These are phyloP conservation scores for Mirounga angustirostris DNA, from an alignment of 2,113 vertebrate species.

Conservation along the genomic window DNA sequence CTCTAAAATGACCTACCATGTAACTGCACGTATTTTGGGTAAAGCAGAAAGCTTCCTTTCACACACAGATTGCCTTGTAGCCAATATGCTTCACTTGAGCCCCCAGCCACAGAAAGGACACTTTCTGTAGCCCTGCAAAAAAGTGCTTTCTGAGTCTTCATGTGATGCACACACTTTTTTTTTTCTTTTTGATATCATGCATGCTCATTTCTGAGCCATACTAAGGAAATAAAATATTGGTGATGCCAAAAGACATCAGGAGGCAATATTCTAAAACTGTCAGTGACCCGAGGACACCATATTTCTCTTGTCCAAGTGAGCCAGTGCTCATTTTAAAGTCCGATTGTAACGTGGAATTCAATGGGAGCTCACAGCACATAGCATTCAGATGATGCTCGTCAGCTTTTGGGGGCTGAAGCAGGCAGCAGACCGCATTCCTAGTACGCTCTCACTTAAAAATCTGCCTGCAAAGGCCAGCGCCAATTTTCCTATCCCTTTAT, in stretches of 20 bases:
- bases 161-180: background rate
- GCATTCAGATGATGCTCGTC: background rate
- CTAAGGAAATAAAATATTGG: constrained; percentile 19
- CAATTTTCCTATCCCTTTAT: constrained; percentile 71
- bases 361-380: background rate
- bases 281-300: constrained; percentile 67
- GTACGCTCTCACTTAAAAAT: constrained; percentile 66
- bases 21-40: background rate
- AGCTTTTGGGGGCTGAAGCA: constrained; percentile 67
- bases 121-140: background rate
- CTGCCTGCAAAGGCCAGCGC: constrained; percentile 68
- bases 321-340: constrained; percentile 78
- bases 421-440: constrained; percentile 60
- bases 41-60: background rate
- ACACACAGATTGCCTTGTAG: background rate
- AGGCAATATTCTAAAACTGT: constrained; percentile 74
- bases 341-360: constrained; percentile 68
- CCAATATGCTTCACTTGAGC: background rate
- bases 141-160: background rate
- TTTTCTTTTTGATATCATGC: background rate
- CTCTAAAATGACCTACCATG: background rate
- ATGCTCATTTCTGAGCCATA: background rate
- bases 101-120: background rate
- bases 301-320: constrained; percentile 28
- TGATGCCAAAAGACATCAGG: constrained; percentile 58